Percentiles rank a stretch among this genome's conserved stretches.
phyloP scores from a whole-genome alignment of 2,888 invertebrate genomes.

The Lasius fuliginosus region DNA sequence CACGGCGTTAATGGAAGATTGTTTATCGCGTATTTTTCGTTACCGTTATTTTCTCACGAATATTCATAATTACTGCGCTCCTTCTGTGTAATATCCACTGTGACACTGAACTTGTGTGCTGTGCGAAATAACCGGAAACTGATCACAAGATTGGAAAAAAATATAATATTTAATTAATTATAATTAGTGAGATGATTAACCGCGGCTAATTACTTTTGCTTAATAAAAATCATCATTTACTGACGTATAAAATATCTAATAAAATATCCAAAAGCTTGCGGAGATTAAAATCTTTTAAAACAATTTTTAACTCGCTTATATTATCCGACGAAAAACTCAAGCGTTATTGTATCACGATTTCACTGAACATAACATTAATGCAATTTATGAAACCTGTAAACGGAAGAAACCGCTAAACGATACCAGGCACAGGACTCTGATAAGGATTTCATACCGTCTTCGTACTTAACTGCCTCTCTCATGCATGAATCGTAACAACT shows the following conservation, averaged over 20 bases:
- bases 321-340: neutral
- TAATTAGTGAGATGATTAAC: neutral
- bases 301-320: neutral
- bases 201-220: neutral
- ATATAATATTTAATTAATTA: conserved; percentile 7
- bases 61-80: conserved; percentile 29
- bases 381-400: neutral
- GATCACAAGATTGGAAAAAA: conserved; percentile 22
- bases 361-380: neutral
- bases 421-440: neutral
- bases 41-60: conserved; percentile 41
- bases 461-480: neutral
- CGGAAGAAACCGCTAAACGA: neutral
- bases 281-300: neutral
- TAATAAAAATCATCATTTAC: conserved; percentile 18
- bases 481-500: neutral
- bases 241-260: neutral
- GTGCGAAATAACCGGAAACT: neutral
- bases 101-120: neutral
- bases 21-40: conserved; percentile 32
- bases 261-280: neutral
- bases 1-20: conserved; percentile 45
- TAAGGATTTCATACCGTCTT: neutral
- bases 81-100: neutral
- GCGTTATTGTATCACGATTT: neutral